Conservation (phyloP, 1,140 invertebrate genomes). For the Orchesella cincta region DNA sequence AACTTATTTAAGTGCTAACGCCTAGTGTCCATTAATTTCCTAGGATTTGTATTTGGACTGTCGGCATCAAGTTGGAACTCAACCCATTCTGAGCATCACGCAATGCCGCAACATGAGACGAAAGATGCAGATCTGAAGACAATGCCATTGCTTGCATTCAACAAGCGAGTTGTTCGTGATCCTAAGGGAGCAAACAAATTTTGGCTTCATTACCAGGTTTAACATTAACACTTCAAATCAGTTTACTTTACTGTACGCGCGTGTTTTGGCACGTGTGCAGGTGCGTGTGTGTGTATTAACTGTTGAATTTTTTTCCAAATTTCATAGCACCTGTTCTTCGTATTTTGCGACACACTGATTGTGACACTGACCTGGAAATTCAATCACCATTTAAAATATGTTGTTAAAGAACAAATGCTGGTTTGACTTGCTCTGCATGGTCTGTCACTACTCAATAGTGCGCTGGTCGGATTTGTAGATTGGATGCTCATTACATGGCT, state of each 20-base stretch:
- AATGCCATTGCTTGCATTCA: conserved; percentile 4
- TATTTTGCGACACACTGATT: not conserved
- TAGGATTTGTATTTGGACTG: conserved; percentile 8
- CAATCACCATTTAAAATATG: not conserved
- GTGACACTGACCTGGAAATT: conserved; percentile 6
- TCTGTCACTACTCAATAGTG: not conserved
- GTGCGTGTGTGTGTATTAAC: no score
- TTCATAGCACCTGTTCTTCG: conserved; percentile 7
- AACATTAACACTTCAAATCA: no score
- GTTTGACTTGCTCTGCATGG: conserved; percentile 8
- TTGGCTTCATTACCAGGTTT: not conserved
- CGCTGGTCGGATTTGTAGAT: not conserved
- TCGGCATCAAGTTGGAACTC: conserved; percentile 21
- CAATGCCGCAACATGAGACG: conserved; percentile 22
- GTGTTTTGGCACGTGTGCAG: no score
- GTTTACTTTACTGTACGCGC: no score
- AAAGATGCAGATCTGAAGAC: conserved; percentile 20
- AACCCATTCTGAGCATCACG: conserved; percentile 19
- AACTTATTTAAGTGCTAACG: not conserved
- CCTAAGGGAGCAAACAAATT: not conserved
- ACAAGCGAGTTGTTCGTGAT: not conserved
- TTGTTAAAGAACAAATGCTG: not conserved
- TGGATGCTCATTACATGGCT: conserved; percentile 16
- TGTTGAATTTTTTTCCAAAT: no score
- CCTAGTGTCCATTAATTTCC: not conserved